These are phyloP conservation scores for Uloborus plumipes DNA, from an alignment of 2,888 invertebrate genomes.

Conservation along the genomic window DNA sequence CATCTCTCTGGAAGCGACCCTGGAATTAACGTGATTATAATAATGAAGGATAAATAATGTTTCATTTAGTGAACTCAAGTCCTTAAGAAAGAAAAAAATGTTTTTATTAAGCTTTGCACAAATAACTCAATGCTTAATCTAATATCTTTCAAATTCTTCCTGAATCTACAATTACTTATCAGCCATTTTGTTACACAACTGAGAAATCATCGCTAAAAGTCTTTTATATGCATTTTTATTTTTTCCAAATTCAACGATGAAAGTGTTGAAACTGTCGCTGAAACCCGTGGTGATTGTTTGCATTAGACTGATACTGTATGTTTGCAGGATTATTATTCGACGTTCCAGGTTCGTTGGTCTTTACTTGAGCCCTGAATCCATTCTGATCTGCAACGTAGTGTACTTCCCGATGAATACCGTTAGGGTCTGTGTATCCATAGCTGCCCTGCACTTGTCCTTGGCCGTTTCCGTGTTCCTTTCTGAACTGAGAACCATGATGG, in stretches of 20 bases:
- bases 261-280: too few relatives aligned
- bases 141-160: too few relatives aligned
- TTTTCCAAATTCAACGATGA: background rate
- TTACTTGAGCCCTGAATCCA: slow-evolving; percentile 36
- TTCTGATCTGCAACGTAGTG: slow-evolving; percentile 41
- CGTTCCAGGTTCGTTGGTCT: slow-evolving; percentile 47
- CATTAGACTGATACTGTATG: background rate
- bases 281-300: background rate
- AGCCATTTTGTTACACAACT: too few relatives aligned
- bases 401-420: slow-evolving; percentile 22
- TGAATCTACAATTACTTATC: too few relatives aligned
- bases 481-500: slow-evolving; percentile 22
- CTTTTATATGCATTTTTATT: background rate
- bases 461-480: slow-evolving; percentile 28
- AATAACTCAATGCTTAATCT: too few relatives aligned
- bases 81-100: too few relatives aligned
- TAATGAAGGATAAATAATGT: too few relatives aligned
- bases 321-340: slow-evolving; percentile 35
- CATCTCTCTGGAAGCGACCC: too few relatives aligned
- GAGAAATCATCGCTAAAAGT: background rate
- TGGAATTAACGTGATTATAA: too few relatives aligned
- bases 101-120: too few relatives aligned
- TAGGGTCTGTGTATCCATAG: slow-evolving; percentile 33
- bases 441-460: slow-evolving; percentile 24
- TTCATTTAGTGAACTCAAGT: too few relatives aligned